phyloP scores from a whole-genome alignment of 2,797 vertebrate species.

The Novumbra hubbsi region DNA sequence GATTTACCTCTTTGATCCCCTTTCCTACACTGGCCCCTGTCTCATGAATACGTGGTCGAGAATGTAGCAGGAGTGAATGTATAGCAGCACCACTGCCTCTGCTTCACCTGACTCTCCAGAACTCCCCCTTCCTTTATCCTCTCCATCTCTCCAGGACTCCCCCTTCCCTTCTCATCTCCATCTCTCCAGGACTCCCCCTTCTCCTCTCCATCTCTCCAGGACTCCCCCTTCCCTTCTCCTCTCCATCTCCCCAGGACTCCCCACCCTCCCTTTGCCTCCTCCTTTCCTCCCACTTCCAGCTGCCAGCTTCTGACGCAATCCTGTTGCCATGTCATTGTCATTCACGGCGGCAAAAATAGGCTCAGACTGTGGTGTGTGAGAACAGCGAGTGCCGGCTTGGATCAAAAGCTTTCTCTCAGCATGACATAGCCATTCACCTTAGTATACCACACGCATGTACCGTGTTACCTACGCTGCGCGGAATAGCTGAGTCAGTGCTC shows the following conservation, averaged over 20 bases:
- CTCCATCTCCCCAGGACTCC: too few species aligned
- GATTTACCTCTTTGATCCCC: constrained; percentile 43
- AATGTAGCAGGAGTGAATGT: constrained; percentile 63
- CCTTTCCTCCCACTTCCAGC: constrained; percentile 41
- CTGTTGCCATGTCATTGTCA: constrained; percentile 70
- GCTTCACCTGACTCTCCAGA: constrained; percentile 55
- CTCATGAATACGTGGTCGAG: constrained; percentile 61
- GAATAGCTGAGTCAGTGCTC: constrained; percentile 61
- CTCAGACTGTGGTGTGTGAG: constrained; percentile 37
- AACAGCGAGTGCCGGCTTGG: constrained; percentile 9
- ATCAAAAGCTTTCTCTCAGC: constrained; percentile 58
- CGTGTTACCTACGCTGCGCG: neutral
- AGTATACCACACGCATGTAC: constrained; percentile 24
- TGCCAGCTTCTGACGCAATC: constrained; percentile 62
- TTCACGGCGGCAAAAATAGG: constrained; percentile 60
- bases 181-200: too few species aligned
- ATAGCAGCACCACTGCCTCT: constrained; percentile 51
- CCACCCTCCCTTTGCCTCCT: constrained; percentile 23
- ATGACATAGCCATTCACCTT: constrained; percentile 67
- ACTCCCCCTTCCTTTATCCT: too few species aligned
- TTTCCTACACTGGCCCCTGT: constrained; percentile 25
- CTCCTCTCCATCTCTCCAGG: constrained; percentile 13
- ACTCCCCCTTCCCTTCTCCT: constrained; percentile 20
- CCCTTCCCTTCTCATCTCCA: constrained; percentile 2
- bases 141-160: constrained; percentile 12